Base-by-base conservation (phyloP, 35 echinoderm and acorn worm genomes). In the Amphiura filiformis region DNA sequence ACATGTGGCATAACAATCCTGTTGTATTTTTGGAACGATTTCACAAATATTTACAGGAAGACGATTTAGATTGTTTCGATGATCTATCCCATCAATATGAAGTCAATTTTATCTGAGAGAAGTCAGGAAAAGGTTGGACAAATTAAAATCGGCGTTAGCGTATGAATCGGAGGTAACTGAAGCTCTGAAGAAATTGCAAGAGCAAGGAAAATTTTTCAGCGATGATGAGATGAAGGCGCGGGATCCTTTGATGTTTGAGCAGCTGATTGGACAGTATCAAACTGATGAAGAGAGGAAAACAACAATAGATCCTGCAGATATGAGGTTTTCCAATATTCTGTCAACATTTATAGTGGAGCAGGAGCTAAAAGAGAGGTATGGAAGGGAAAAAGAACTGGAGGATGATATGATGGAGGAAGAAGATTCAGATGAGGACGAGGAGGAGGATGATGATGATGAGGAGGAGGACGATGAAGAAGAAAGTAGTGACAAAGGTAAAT, bases 161-260 rank as follows among this genome's bases (percentile, higher is more conserved):
- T 87, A 28, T 88, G 79, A 97, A 97, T 79, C 81, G 95, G 18
- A 78, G 95, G 1, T 97, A 97, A n/a, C n/a, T 86, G 95, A 97
- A 76, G 95, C 95, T 0, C 79, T 97, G 32, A 94, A 94, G 42
- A 91, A 91, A 87, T 80, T 97, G 18, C 89, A 94, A 76, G 84
- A 79, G n/a, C 92, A 94, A 37, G 91, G 92, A 14, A 65, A 42
- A 15, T 97, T 94, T 38, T 97, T 97, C 40, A 84, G 86, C 32
- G 95, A 97, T 42, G 92, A 94, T 38, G 88, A 86, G 30, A 97
- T 97, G 95, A 78, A 85, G 28, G 85, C 86, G 0, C 91, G 95
- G 61, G 95, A 94, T 41, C 95, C 95, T 0, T 39, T 94, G 22
- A 97, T 97, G 95, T 97, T 87, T 81, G 92, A 97, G 81, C 89